Percentiles rank a stretch among this genome's conserved stretches.
phyloP scores from a whole-genome alignment of 2,113 vertebrate genomes.

The Meles meles region DNA sequence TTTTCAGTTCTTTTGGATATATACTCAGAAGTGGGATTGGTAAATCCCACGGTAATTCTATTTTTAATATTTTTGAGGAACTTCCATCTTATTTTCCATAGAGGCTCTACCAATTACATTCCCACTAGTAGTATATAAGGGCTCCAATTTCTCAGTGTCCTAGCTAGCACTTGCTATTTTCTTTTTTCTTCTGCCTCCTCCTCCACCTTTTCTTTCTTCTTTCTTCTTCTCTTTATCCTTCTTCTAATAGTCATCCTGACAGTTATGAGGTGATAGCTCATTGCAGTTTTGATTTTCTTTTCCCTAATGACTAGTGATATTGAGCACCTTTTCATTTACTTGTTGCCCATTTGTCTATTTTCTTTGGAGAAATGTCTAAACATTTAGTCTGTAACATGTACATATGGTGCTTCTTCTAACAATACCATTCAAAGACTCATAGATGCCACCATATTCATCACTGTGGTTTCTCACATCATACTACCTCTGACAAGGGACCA shows the following conservation, averaged over 20 bases:
- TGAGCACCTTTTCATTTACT: not conserved
- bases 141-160: not conserved
- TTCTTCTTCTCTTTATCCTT: not conserved
- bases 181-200: not conserved
- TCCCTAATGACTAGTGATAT: not conserved
- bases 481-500: not conserved
- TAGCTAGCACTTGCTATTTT: not conserved
- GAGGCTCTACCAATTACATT: not conserved
- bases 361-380: not conserved
- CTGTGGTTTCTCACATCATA: not conserved
- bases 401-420: not conserved
- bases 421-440: not conserved
- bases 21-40: not conserved
- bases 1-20: not conserved
- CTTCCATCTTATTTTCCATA: not conserved
- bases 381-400: not conserved
- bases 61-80: not conserved
- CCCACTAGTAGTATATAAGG: not conserved
- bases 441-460: not conserved
- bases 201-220: not conserved
- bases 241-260: not conserved
- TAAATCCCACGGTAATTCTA: not conserved
- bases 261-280: not conserved
- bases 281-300: not conserved
- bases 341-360: not conserved